A percentile compares a stretch with the other conserved stretches of the same genome.
These are phyloP conservation scores for Tyrannus savana DNA, from an alignment of 2,113 vertebrate species.

Conservation along the genomic window DNA sequence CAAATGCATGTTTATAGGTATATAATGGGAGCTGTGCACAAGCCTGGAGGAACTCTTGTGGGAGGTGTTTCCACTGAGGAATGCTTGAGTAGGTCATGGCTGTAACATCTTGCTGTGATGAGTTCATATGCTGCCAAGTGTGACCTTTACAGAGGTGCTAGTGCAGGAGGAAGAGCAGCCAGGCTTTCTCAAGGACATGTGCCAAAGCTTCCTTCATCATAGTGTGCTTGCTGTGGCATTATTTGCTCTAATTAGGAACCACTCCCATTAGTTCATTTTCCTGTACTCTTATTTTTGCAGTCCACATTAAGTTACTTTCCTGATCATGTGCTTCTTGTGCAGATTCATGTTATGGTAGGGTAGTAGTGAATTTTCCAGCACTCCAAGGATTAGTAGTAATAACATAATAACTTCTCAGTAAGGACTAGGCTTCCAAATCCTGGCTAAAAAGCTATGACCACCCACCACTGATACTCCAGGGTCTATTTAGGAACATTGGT, in stretches of 20 bases:
- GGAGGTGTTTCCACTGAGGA: not conserved
- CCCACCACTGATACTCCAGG: not conserved
- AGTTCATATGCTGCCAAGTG: not conserved
- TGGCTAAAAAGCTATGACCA: not conserved
- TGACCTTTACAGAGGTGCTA: not conserved
- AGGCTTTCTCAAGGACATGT: not conserved
- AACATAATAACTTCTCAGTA: not conserved
- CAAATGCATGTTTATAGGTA: not conserved
- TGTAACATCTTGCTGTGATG: not conserved
- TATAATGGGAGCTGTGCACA: not conserved
- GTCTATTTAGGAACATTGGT: not conserved
- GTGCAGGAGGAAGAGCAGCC: not conserved
- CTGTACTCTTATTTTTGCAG: not conserved
- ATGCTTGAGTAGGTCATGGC: not conserved
- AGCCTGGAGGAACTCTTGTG: not conserved
- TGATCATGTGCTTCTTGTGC: not conserved
- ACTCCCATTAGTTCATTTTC: not conserved
- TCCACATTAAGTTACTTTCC: not conserved
- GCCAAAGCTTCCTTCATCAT: not conserved
- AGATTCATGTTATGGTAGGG: not conserved
- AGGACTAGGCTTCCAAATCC: not conserved
- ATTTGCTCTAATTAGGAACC: slow-evolving; percentile 2
- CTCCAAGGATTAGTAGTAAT: not conserved
- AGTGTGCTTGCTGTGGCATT: not conserved
- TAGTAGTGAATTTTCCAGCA: not conserved